Evolutionary conservation across 2,113 vertebrate species (phyloP).

Genomic region (Daboia siamensis): DNA sequence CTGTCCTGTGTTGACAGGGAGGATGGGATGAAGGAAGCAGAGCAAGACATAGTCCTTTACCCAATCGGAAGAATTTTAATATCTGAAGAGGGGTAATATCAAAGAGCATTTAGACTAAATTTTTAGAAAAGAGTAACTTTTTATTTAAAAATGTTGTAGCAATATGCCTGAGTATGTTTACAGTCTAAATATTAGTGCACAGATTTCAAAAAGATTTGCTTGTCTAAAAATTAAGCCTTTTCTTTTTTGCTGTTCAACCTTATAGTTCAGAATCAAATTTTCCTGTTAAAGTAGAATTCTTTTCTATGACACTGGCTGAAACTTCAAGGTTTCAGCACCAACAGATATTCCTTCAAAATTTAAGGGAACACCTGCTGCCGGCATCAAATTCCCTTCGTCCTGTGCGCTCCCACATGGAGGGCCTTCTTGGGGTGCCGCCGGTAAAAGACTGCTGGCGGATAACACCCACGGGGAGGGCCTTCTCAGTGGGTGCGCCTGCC

Average conservation of each 20-base stretch:
- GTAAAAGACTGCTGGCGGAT: too few species aligned
- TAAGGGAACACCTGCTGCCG: too few species aligned
- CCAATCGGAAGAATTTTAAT: neutral
- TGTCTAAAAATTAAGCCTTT: neutral
- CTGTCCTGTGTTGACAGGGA: neutral
- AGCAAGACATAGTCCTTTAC: neutral
- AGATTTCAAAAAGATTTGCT: neutral
- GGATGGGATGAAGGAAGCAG: neutral
- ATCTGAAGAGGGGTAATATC: neutral
- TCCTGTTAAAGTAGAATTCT: neutral
- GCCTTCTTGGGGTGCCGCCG: too few species aligned
- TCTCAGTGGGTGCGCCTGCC: too few species aligned
- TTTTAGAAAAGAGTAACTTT: neutral
- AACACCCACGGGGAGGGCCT: too few species aligned
- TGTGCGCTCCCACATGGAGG: too few species aligned
- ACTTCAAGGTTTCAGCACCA: neutral
- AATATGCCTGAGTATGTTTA: neutral
- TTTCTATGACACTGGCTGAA: too few species aligned
- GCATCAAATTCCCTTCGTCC: too few species aligned
- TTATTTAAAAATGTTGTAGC: neutral
- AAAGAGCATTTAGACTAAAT: neutral
- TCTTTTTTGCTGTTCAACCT: neutral
- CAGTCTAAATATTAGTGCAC: neutral
- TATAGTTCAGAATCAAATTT: neutral
- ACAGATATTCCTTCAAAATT: neutral